A percentile compares a stretch with the other conserved stretches of the same genome.
Conservation (phyloP, 2,888 invertebrate genomes). For the Aspidiotus destructor region DNA sequence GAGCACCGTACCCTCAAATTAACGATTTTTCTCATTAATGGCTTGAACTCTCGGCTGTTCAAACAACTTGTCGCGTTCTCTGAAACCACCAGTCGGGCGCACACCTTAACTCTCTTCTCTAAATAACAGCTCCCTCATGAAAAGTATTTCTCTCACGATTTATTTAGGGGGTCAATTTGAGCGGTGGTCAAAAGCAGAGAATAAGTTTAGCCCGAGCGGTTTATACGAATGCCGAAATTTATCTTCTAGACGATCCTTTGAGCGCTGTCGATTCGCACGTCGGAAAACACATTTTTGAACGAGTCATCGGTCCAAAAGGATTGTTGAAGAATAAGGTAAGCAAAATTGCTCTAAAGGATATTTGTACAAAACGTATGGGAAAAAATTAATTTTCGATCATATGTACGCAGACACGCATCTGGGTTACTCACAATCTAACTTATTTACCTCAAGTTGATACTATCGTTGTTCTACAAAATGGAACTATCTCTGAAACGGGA, state of each 20-base stretch:
- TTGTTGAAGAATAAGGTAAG: constrained; percentile 41
- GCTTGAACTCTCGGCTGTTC: no score
- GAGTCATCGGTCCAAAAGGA: constrained; percentile 50
- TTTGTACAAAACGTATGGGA: neutral
- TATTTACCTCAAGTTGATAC: constrained; percentile 83
- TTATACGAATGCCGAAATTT: constrained; percentile 77
- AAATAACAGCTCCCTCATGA: no score
- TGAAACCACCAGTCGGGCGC: no score
- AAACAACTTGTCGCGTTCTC: no score
- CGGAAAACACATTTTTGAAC: constrained; percentile 54
- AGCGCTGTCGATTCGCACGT: constrained; percentile 57
- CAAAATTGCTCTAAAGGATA: neutral
- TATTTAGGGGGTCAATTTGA: constrained; percentile 61
- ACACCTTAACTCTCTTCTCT: no score
- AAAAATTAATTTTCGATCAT: no score
- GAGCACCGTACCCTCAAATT: no score
- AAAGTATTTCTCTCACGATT: neutral
- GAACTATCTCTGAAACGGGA: constrained; percentile 78
- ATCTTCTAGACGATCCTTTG: constrained; percentile 89
- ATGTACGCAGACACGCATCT: constrained; percentile 59
- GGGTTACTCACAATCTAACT: constrained; percentile 92
- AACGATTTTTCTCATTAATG: no score
- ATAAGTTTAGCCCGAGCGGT: constrained; percentile 86
- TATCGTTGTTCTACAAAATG: constrained; percentile 80
- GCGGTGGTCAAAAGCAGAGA: constrained; percentile 88